Conservation (phyloP, 2,888 invertebrate species). For the Lycaena phlaeas region DNA sequence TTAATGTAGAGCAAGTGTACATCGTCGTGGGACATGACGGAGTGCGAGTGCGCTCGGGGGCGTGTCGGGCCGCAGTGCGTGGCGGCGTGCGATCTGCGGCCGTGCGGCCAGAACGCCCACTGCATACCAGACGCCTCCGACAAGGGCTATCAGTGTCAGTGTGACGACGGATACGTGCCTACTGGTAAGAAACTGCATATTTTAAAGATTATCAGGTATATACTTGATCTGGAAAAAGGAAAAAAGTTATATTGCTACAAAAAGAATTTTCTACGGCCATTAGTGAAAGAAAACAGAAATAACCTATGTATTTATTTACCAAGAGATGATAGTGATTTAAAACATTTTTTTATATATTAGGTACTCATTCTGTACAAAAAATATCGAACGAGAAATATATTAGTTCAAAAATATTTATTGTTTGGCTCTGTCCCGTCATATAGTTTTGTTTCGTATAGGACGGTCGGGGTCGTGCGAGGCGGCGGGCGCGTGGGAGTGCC, state of each 20-base stretch:
- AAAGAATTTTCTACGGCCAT: too few species aligned
- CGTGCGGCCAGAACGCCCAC: constrained; percentile 83
- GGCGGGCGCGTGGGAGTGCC: constrained; percentile 81
- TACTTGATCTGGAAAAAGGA: too few species aligned
- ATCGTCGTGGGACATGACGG: constrained; percentile 75
- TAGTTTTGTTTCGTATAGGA: constrained; percentile 39
- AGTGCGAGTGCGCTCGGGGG: constrained; percentile 78
- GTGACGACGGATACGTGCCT: constrained; percentile 78
- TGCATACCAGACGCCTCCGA: constrained; percentile 76
- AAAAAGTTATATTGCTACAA: too few species aligned
- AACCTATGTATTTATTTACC: too few species aligned
- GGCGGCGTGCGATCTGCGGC: constrained; percentile 86
- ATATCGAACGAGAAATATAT: background rate
- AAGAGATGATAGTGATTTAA: too few species aligned
- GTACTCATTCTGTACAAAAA: background rate
- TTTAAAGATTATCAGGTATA: too few species aligned
- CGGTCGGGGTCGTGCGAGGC: constrained; percentile 75
- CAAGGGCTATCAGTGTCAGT: constrained; percentile 84
- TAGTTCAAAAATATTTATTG: too few species aligned
- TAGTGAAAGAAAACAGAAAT: too few species aligned
- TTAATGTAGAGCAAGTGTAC: constrained; percentile 62
- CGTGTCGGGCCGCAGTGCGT: constrained; percentile 84
- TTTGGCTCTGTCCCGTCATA: too few species aligned
- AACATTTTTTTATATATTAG: too few species aligned
- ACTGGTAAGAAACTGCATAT: constrained; percentile 74